Percentiles rank a stretch among this genome's conserved stretches.
Evolutionary conservation across 1,140 invertebrate genomes (phyloP).

Genomic region (Bombus haemorrhoidalis): DNA sequence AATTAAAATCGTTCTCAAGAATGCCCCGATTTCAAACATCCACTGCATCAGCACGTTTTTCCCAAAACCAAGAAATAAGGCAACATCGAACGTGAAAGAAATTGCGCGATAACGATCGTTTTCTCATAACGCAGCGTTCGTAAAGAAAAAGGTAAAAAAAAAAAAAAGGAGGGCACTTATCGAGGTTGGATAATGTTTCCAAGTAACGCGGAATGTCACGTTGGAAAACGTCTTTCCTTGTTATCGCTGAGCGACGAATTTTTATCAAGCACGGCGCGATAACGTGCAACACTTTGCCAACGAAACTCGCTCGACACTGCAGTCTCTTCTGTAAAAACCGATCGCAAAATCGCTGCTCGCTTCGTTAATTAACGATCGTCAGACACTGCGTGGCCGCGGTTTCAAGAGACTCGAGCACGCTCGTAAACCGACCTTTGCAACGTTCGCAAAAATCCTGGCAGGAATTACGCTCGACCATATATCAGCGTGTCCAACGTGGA

Average conservation of each 20-base stretch:
- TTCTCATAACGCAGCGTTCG: too few species aligned
- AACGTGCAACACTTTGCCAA: neutral
- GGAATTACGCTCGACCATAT: neutral
- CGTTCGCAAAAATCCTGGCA: neutral
- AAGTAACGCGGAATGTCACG: neutral
- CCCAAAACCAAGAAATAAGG: too few species aligned
- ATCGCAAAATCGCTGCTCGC: neutral
- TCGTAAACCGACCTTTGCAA: neutral
- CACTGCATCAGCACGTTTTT: too few species aligned
- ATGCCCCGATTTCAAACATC: too few species aligned
- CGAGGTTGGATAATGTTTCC: constrained; percentile 16
- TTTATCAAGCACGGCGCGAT: constrained; percentile 18
- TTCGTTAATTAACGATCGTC: constrained; percentile 24
- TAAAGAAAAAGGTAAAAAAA: neutral
- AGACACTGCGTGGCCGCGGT: neutral
- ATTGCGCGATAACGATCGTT: neutral
- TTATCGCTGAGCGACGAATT: constrained; percentile 17
- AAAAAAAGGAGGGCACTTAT: neutral
- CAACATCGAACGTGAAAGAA: neutral
- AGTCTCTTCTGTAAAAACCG: neutral
- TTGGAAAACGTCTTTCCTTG: constrained; percentile 5
- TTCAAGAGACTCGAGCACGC: neutral
- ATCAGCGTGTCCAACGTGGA: constrained; percentile 2
- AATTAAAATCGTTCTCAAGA: too few species aligned
- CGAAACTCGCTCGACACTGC: neutral